Evolutionary conservation across 2,888 invertebrate species (phyloP).

Genomic region (Gryllus longicercus): DNA sequence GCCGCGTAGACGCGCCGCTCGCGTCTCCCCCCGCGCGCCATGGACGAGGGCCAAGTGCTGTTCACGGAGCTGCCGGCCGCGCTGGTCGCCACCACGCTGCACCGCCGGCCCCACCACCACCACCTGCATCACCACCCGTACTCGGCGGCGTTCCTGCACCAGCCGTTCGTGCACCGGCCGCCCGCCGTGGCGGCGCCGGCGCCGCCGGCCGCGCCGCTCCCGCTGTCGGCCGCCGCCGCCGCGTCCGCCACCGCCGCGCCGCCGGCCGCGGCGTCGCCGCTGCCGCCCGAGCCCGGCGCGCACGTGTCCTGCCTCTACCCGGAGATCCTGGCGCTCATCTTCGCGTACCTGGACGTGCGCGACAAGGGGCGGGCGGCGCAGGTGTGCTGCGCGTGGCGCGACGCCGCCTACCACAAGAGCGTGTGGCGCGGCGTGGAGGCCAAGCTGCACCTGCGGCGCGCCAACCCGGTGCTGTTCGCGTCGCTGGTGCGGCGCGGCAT

Average conservation of each 20-base stretch:
- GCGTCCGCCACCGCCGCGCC: constrained; percentile 46
- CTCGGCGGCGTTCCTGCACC: constrained; percentile 43
- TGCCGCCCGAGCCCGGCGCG: constrained; percentile 53
- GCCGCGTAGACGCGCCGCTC: background rate
- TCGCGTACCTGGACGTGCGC: constrained; percentile 80
- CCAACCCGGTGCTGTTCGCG: constrained; percentile 79
- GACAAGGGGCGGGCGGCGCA: constrained; percentile 89
- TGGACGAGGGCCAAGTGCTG: constrained; percentile 56
- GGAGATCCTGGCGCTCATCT: constrained; percentile 87
- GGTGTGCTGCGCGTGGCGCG: constrained; percentile 85
- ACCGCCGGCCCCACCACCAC: constrained; percentile 53
- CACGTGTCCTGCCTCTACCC: constrained; percentile 88
- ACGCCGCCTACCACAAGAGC: constrained; percentile 86
- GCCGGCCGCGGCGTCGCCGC: constrained; percentile 47
- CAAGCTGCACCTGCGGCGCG: constrained; percentile 77
- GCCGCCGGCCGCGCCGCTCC: constrained; percentile 59
- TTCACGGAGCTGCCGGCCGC: constrained; percentile 59
- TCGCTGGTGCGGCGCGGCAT: constrained; percentile 86
- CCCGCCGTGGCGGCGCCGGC: constrained; percentile 56
- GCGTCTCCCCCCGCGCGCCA: constrained; percentile 34
- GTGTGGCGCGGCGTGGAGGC: constrained; percentile 95
- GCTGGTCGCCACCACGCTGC: constrained; percentile 49
- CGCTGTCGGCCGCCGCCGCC: constrained; percentile 41
- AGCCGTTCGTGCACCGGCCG: constrained; percentile 44
- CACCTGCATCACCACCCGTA: constrained; percentile 45